Evolutionary conservation across 2,797 vertebrate genomes (phyloP), one percentile per base, ranked within the genome.

Genomic region (Pipistrellus nathusii): DNA sequence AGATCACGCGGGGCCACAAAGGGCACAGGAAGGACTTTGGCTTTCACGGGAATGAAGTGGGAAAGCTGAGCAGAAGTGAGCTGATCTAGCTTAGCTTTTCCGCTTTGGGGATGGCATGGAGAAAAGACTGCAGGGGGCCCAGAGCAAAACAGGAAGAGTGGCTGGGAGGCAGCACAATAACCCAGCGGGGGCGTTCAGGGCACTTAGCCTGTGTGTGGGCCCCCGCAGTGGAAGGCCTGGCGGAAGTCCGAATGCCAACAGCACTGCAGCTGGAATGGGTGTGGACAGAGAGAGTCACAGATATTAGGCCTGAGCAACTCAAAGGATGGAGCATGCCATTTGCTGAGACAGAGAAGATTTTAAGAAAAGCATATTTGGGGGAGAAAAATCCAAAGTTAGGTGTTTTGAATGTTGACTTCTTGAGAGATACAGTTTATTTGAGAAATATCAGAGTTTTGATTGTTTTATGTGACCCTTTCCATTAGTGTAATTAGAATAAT

Each of bases 401-500:
- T 57, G 76, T 92, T 62, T 6, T 38, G 38, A 84, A 53, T 21
- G 4, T 30, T 48, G 78, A 53, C 1, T 72, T 6, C 38, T 35
- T 69, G 41, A 64, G 2, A 75, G 25, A 38, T 51, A 44, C 38
- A 44, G 14, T n/a, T 53, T 46, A 27, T n/a, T 21, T n/a, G 71
- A 23, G 82, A 72, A 78, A 35, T n/a, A 71, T 46, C 59, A 3
- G 18, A 35, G 23, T 71, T 27, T 25, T 81, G 25, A 8, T 6
- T 27, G 87, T 69, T 75, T 18, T 32, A 5, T 27, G 35, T 12
- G 75, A 38, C 38, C n/a, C 12, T 41, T 68, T 89, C 23, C 78
- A 32, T 32, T 46, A 71, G 6, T 83, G 2, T 62, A 69, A 81
- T 76, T 46, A 62, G 53, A 92, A 90, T 90, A 62, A 88, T n/a